Conservation (phyloP, 2,888 invertebrate species). For the Villa cingulata region DNA sequence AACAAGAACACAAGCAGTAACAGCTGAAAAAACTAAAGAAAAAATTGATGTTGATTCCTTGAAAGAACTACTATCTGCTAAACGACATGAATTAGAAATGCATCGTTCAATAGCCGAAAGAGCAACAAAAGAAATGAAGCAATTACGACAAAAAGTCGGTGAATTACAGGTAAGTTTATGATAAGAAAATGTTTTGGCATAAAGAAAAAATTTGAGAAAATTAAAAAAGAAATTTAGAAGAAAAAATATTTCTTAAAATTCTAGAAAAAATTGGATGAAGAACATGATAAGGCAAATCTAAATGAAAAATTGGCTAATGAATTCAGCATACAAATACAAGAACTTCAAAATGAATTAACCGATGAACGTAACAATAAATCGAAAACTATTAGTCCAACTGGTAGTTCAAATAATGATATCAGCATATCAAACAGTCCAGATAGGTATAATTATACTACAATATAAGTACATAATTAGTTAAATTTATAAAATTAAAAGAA, state of each 20-base stretch:
- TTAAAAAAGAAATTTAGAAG: too few relatives aligned
- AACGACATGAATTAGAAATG: constrained; percentile 43
- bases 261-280: constrained; percentile 25
- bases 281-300: constrained; percentile 23
- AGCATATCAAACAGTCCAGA: too few relatives aligned
- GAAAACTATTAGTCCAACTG: neutral
- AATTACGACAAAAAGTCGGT: constrained; percentile 23
- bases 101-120: constrained; percentile 24
- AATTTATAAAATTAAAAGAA: too few relatives aligned
- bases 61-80: constrained; percentile 42
- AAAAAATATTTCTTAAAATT: constrained; percentile 1
- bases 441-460: too few relatives aligned
- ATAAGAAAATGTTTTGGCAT: too few relatives aligned
- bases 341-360: constrained; percentile 27
- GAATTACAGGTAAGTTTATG: constrained; percentile 26
- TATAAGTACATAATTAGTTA: too few relatives aligned
- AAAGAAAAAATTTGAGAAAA: too few relatives aligned
- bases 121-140: constrained; percentile 26
- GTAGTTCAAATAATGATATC: too few relatives aligned
- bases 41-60: constrained; percentile 35
- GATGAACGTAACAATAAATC: constrained; percentile 31
- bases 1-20: constrained; percentile 23
- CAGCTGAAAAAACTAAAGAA: constrained; percentile 16
- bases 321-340: constrained; percentile 28
- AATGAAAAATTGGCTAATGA: constrained; percentile 26